Conservation (phyloP, 2,113 vertebrate genomes). For the Eira barbara region DNA sequence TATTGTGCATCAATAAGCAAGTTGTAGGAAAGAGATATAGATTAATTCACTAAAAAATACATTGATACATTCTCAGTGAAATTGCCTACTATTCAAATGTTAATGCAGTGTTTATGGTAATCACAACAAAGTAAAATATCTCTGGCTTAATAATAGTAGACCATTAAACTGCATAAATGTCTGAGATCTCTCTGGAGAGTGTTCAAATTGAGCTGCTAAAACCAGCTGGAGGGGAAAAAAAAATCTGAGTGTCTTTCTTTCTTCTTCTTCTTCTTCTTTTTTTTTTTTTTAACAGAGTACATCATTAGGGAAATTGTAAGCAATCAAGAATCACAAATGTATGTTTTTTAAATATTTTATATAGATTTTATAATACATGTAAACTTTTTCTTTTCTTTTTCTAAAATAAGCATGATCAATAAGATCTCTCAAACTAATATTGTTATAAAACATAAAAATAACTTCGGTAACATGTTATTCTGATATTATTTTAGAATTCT, state of each 20-base stretch:
- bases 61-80: neutral
- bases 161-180: neutral
- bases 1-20: neutral
- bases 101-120: neutral
- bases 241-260: neutral
- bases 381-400: neutral
- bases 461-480: neutral
- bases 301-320: neutral
- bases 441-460: neutral
- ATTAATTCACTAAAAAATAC: neutral
- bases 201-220: neutral
- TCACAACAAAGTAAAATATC: conserved; percentile 18
- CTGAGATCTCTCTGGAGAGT: neutral
- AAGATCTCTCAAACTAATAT: neutral
- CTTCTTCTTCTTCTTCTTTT: too few relatives aligned
- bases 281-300: neutral
- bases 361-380: neutral
- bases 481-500: neutral
- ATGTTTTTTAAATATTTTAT: neutral
- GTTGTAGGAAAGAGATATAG: neutral
- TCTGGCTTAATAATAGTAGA: neutral
- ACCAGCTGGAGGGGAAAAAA: neutral
- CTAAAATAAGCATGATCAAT: neutral
- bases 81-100: neutral
- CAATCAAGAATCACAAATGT: neutral